Evolutionary conservation across 2,888 invertebrate genomes (phyloP).

Genomic region (Dasypolia templi): DNA sequence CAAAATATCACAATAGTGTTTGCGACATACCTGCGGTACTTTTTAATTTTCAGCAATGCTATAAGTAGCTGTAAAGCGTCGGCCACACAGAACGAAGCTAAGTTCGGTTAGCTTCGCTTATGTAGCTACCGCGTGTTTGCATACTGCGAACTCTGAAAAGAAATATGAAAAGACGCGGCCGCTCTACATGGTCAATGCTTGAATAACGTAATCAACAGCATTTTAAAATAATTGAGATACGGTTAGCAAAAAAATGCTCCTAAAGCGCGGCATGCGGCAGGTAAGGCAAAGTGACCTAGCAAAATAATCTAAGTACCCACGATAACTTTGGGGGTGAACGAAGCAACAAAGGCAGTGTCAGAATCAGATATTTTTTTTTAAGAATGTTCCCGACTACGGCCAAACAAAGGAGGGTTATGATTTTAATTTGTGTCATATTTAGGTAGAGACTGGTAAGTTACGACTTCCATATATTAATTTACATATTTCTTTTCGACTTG

Average conservation of each 20-base stretch:
- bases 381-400: neutral
- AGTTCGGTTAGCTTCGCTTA: too few species aligned
- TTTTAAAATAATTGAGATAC: constrained; percentile 12
- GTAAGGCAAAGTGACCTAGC: constrained; percentile 16
- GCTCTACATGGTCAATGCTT: too few species aligned
- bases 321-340: neutral
- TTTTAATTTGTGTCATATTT: neutral
- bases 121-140: too few species aligned
- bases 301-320: constrained; percentile 4
- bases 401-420: neutral
- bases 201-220: neutral
- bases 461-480: neutral
- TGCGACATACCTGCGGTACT: neutral
- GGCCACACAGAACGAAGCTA: too few species aligned
- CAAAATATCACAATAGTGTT: neutral
- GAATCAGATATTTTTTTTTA: too few species aligned
- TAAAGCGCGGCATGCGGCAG: constrained; percentile 12
- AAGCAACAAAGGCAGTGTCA: constrained; percentile 2
- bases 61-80: neutral
- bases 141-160: too few species aligned
- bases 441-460: neutral
- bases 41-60: neutral
- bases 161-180: too few species aligned
- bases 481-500: neutral
- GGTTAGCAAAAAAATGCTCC: constrained; percentile 10